Evolutionary conservation across 2,113 vertebrate genomes (phyloP).

Genomic region (Pachyramphus minor): DNA sequence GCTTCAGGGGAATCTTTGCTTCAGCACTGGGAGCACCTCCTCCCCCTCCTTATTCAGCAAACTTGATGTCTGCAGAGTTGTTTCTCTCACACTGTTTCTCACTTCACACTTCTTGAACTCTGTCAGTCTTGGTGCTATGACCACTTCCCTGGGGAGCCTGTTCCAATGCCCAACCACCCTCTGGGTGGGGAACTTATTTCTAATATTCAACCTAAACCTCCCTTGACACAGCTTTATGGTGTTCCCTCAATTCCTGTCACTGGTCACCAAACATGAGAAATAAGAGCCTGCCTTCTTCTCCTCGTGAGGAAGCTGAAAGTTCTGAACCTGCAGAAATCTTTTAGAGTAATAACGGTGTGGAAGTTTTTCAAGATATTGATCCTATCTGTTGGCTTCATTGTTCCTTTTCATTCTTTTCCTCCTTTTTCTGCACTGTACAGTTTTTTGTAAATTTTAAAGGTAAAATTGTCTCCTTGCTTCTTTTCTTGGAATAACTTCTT

Average conservation of each 20-base stretch:
- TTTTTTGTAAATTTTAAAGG: background rate
- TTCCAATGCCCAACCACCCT: accelerated
- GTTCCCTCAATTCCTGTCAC: background rate
- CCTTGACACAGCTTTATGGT: background rate
- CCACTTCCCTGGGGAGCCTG: background rate
- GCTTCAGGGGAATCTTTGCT: background rate
- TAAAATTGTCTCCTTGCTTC: background rate
- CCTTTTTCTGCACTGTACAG: background rate
- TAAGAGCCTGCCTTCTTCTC: background rate
- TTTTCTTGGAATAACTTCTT: background rate
- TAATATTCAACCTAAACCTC: background rate
- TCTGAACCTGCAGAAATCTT: background rate
- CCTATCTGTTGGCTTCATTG: background rate
- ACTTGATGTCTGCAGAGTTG: background rate
- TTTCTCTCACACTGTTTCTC: background rate
- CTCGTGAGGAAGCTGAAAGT: background rate
- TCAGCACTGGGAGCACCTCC: background rate
- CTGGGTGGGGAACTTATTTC: background rate
- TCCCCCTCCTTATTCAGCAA: background rate
- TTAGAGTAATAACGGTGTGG: background rate
- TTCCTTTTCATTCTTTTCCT: background rate
- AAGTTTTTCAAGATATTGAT: background rate
- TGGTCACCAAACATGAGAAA: background rate
- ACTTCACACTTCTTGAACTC: background rate
- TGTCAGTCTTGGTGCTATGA: background rate